Percentiles rank a stretch among this genome's conserved stretches.
phyloP scores from a whole-genome alignment of 2,113 vertebrate species.

The Casuarius casuarius region DNA sequence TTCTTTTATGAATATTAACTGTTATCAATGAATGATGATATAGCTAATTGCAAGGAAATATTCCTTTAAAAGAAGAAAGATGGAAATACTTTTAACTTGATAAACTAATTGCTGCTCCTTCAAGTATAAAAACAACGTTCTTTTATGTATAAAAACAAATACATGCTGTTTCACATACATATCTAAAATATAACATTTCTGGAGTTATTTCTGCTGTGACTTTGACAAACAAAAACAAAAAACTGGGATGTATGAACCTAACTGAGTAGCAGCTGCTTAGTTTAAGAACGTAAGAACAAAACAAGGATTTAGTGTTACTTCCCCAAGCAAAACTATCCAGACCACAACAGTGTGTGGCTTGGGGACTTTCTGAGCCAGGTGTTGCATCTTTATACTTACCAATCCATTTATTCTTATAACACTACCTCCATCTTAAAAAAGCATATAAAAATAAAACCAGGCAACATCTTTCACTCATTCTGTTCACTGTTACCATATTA shows the following conservation, averaged over 20 bases:
- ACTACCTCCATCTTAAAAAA: background rate
- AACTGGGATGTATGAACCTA: rapidly evolving
- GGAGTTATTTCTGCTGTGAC: background rate
- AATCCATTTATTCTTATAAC: background rate
- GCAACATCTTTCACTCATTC: background rate
- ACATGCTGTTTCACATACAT: background rate
- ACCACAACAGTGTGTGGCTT: background rate
- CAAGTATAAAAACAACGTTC: background rate
- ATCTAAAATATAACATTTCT: background rate
- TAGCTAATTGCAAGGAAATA: background rate
- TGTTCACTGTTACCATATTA: background rate
- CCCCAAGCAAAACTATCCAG: background rate
- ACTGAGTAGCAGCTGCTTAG: background rate
- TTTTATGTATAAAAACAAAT: background rate
- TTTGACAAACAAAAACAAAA: background rate
- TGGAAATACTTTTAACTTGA: background rate
- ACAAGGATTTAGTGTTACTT: background rate
- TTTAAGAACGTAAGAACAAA: background rate
- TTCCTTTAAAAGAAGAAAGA: background rate
- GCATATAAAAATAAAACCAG: background rate
- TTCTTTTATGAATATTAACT: background rate
- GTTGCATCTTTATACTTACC: background rate
- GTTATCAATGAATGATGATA: background rate
- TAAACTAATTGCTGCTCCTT: background rate
- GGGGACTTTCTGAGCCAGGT: background rate